Conservation (phyloP, 2,113 vertebrate genomes). For the Procapra przewalskii region DNA sequence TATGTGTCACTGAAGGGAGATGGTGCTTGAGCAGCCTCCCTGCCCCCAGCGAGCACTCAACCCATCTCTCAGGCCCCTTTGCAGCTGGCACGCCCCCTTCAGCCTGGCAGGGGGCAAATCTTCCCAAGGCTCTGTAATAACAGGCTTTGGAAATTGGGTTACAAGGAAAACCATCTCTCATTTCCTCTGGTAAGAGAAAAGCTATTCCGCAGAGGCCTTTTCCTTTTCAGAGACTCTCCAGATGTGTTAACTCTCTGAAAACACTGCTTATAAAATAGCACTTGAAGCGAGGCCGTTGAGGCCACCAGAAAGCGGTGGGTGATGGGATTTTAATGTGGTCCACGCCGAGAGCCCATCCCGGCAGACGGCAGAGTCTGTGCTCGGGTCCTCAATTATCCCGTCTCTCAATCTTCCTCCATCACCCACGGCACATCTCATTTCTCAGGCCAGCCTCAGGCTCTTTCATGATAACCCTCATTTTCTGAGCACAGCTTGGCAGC, state of each 20-base stretch:
- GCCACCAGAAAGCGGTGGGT: not conserved
- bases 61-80: not conserved
- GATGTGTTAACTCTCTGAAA: conserved; percentile 66
- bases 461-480: conserved; percentile 60
- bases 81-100: not conserved
- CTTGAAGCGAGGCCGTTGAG: conserved; percentile 23
- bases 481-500: conserved; percentile 3
- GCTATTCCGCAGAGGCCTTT: conserved; percentile 45
- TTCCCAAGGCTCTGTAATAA: conserved; percentile 54
- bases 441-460: conserved; percentile 39
- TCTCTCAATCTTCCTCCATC: conserved; percentile 51
- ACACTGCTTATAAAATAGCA: conserved; percentile 54
- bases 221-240: conserved; percentile 52
- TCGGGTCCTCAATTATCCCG: conserved; percentile 37
- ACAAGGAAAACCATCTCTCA: conserved; percentile 61
- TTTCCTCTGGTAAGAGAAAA: conserved; percentile 64
- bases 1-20: not conserved
- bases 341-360: not conserved
- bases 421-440: conserved; percentile 16
- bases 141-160: conserved; percentile 71
- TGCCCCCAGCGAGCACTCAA: not conserved
- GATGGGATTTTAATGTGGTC: conserved; percentile 57
- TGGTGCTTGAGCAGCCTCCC: not conserved
- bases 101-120: conserved; percentile 45
- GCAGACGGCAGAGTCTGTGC: not conserved